These are phyloP conservation scores for Ferdinandea cuprea DNA, from an alignment of 2,888 invertebrate species.

Conservation along the genomic window DNA sequence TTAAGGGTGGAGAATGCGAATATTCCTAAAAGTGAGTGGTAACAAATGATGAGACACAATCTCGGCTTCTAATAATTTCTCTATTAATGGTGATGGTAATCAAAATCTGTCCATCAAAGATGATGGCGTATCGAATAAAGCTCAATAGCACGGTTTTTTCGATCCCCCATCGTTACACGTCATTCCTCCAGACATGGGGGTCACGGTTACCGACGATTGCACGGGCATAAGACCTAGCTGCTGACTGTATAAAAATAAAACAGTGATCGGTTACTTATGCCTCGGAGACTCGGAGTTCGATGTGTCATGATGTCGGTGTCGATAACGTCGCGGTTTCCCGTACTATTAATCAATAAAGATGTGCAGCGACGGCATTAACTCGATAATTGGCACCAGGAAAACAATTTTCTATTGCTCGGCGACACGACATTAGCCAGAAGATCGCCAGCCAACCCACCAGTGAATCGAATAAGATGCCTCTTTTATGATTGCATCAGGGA, in stretches of 20 bases:
- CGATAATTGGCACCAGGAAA: slow-evolving; percentile 60
- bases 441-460: slow-evolving; percentile 11
- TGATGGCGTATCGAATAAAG: slow-evolving; percentile 46
- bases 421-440: neutral
- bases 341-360: slow-evolving; percentile 60
- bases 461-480: slow-evolving; percentile 53
- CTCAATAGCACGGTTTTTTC: slow-evolving; percentile 30
- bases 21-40: slow-evolving; percentile 9
- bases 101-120: slow-evolving; percentile 20
- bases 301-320: slow-evolving; percentile 55
- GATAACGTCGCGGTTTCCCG: slow-evolving; percentile 51
- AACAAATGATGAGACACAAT: neutral
- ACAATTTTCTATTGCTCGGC: slow-evolving; percentile 45
- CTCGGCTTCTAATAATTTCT: neutral
- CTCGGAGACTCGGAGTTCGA: slow-evolving; percentile 26
- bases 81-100: slow-evolving; percentile 32
- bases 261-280: slow-evolving; percentile 20
- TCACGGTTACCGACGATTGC: too few species aligned
- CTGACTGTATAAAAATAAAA: too few species aligned
- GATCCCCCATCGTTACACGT: slow-evolving; percentile 2
- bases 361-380: slow-evolving; percentile 55
- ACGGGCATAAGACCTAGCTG: slow-evolving; percentile 6
- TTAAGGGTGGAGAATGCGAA: neutral
- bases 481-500: slow-evolving; percentile 48
- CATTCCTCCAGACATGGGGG: slow-evolving; percentile 29